A percentile compares a stretch with the other conserved stretches of the same genome.
Conservation (phyloP, 2,113 vertebrate genomes). For the Eolophus roseicapilla region DNA sequence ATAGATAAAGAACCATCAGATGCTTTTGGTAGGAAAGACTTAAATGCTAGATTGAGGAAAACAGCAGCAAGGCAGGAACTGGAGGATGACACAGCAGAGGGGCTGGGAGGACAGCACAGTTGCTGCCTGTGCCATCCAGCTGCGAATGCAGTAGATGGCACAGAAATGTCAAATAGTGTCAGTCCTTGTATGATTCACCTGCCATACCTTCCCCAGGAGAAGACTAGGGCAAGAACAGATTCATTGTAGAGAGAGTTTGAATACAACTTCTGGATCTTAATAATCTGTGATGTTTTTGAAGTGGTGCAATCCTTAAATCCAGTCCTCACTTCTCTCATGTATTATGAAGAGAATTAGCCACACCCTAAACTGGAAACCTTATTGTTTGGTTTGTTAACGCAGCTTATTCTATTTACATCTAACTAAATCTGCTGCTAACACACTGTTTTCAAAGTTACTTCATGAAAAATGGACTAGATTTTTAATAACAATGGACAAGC, state of each 20-base stretch:
- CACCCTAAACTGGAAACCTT: not conserved
- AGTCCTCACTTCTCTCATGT: not conserved
- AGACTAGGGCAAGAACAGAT: not conserved
- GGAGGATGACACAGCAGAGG: not conserved
- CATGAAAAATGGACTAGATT: not conserved
- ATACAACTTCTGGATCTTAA: not conserved
- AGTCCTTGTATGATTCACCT: not conserved
- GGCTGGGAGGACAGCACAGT: not conserved
- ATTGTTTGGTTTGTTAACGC: not conserved
- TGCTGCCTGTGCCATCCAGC: not conserved
- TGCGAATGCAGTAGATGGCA: not conserved
- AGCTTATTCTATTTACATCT: not conserved
- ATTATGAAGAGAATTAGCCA: not conserved
- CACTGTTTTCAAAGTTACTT: not conserved
- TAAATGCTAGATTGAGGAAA: not conserved
- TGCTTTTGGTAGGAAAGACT: not conserved
- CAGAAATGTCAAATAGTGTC: not conserved
- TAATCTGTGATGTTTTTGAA: not conserved
- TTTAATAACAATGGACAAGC: not conserved
- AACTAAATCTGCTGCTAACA: not conserved
- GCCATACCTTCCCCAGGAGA: not conserved
- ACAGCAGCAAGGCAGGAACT: not conserved
- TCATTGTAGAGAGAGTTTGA: not conserved
- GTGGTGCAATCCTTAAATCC: not conserved
- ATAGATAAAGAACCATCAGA: not conserved